A percentile compares a stretch with the other conserved stretches of the same genome.
Evolutionary conservation across 2,888 invertebrate species (phyloP).

Genomic region (Drosophila pseudotakahashii): DNA sequence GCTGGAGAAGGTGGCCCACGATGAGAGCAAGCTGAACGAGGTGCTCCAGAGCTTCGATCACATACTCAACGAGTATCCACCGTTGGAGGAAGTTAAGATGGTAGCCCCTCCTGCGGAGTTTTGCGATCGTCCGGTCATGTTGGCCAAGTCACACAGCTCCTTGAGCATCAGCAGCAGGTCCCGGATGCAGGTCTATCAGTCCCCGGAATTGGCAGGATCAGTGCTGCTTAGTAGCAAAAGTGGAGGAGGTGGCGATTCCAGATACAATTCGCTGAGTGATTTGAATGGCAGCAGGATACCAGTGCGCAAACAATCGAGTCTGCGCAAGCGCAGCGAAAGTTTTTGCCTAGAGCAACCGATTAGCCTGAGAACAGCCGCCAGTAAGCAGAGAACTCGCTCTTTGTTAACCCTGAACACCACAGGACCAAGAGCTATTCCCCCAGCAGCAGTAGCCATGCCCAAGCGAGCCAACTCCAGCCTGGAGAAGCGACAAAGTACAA

Average conservation of each 20-base stretch:
- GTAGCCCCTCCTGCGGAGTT: constrained; percentile 38
- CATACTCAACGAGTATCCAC: constrained; percentile 85
- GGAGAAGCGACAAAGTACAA: constrained; percentile 51
- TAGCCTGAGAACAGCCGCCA: background rate
- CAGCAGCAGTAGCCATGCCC: constrained; percentile 30
- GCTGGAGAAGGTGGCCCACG: constrained; percentile 83
- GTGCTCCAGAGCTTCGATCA: constrained; percentile 86
- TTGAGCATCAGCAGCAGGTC: constrained; percentile 84
- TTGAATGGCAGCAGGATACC: constrained; percentile 87
- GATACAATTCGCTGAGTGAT: constrained; percentile 84
- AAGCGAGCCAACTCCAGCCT: constrained; percentile 68
- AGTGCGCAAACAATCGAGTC: constrained; percentile 82
- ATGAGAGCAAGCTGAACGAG: constrained; percentile 85
- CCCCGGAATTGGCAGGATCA: constrained; percentile 59
- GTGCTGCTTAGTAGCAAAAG: constrained; percentile 50
- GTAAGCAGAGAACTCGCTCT: constrained; percentile 61
- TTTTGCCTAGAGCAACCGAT: constrained; percentile 65
- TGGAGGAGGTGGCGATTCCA: constrained; percentile 34
- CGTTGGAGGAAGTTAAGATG: constrained; percentile 25
- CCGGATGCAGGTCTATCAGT: constrained; percentile 59
- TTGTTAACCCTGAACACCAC: constrained; percentile 48
- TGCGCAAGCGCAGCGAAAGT: constrained; percentile 78
- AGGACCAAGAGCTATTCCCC: constrained; percentile 1
- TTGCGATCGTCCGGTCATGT: constrained; percentile 57
- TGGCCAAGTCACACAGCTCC: constrained; percentile 89